Evolutionary conservation across 37 sponge, comb jelly and placozoan species (phyloP).

Genomic region (Geodia barretti): DNA sequence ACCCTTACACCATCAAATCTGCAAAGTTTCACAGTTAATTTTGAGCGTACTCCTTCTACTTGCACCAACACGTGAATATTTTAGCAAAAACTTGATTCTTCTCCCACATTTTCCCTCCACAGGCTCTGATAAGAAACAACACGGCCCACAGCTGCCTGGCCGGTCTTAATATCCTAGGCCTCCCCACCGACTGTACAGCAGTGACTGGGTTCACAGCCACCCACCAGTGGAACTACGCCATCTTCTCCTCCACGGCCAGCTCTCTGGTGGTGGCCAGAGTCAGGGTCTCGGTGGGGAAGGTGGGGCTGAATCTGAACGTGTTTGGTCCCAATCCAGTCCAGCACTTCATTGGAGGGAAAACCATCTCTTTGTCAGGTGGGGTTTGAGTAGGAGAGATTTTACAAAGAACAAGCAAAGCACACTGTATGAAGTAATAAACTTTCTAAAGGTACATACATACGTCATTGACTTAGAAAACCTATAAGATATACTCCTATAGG

Average conservation of each 20-base stretch:
- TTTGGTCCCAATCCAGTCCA: constrained; percentile 89
- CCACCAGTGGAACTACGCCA: constrained; percentile 77
- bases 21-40: no score
- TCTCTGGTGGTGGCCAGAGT: constrained; percentile 56
- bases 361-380: constrained; percentile 39
- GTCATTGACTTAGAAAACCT: no score
- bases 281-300: constrained; percentile 69
- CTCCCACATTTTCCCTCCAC: neutral
- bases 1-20: neutral
- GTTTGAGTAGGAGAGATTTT: no score
- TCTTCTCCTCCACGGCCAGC: constrained; percentile 79
- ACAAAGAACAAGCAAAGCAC: no score
- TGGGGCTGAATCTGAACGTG: constrained; percentile 79
- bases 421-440: no score
- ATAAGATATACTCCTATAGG: no score
- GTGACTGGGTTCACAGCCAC: constrained; percentile 66
- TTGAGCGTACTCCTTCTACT: neutral
- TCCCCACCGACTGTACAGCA: constrained; percentile 68
- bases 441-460: no score
- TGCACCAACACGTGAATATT: neutral
- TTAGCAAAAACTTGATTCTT: neutral
- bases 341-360: constrained; percentile 74
- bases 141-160: constrained; percentile 76
- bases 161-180: constrained; percentile 65
- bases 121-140: constrained; percentile 83